These are phyloP conservation scores for Ochotona curzoniae DNA, from an alignment of 2,113 vertebrate genomes.

Conservation along the genomic window DNA sequence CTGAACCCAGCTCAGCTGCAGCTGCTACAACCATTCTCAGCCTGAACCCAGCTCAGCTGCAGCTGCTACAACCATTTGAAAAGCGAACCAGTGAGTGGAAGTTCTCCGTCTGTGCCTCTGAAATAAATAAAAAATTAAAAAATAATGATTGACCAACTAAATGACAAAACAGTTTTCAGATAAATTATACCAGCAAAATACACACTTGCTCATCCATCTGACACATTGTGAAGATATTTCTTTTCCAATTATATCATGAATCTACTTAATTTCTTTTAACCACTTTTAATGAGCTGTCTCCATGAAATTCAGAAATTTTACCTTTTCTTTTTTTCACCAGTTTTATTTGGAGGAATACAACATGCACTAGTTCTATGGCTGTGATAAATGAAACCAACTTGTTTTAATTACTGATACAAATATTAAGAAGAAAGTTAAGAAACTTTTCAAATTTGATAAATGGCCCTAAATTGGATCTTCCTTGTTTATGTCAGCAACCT, in stretches of 20 bases:
- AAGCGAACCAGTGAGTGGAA: too few species aligned
- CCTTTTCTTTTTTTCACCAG: not conserved
- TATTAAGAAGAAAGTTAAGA: not conserved
- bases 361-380: too few species aligned
- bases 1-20: too few species aligned
- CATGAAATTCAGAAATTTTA: not conserved
- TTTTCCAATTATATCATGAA: not conserved
- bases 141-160: not conserved
- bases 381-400: not conserved
- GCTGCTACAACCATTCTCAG: too few species aligned
- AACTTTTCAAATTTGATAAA: not conserved
- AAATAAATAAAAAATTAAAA: too few species aligned
- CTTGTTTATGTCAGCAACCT: not conserved
- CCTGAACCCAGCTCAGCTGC: too few species aligned
- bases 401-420: not conserved
- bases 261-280: not conserved
- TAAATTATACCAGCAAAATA: not conserved
- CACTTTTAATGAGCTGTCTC: not conserved
- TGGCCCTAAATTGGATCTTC: not conserved
- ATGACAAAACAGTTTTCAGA: not conserved
- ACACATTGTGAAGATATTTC: not conserved
- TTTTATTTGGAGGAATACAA: not conserved
- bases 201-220: not conserved
- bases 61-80: too few species aligned
- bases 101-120: too few species aligned